Evolutionary conservation across 2,888 invertebrate genomes (phyloP).

Genomic region (Lasius platythorax): DNA sequence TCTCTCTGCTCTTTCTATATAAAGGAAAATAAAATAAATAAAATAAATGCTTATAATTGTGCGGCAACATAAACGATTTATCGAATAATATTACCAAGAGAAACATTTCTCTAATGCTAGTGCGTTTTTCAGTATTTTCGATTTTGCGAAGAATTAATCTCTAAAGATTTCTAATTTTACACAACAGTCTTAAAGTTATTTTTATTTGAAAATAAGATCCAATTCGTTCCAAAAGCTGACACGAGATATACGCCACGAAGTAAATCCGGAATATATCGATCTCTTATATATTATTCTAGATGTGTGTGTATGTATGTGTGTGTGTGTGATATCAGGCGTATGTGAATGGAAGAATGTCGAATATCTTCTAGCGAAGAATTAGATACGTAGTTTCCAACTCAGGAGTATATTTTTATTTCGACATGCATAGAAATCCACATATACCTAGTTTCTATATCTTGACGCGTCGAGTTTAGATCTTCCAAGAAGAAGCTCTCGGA

Average conservation of each 20-base stretch:
- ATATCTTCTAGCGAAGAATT: conserved; percentile 30
- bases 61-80: neutral
- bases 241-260: conserved; percentile 17
- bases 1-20: neutral
- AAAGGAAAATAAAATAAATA: neutral
- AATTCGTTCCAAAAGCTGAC: conserved; percentile 21
- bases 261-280: conserved; percentile 39
- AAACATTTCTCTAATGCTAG: neutral
- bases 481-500: neutral
- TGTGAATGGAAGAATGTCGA: conserved; percentile 34
- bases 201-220: conserved; percentile 26
- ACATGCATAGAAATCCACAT: conserved; percentile 26
- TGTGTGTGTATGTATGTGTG: neutral
- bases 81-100: conserved; percentile 20
- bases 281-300: conserved; percentile 21
- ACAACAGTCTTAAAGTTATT: conserved; percentile 12
- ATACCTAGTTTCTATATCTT: conserved; percentile 15
- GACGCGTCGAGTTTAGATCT: conserved; percentile 17
- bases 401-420: conserved; percentile 47
- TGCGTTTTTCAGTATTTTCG: neutral
- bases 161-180: neutral
- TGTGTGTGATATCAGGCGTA: conserved; percentile 31
- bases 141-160: neutral
- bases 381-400: conserved; percentile 41
- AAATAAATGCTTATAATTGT: conserved; percentile 16